phyloP scores from a whole-genome alignment of 2,888 invertebrate genomes.

The Ypsolopha scabrella region DNA sequence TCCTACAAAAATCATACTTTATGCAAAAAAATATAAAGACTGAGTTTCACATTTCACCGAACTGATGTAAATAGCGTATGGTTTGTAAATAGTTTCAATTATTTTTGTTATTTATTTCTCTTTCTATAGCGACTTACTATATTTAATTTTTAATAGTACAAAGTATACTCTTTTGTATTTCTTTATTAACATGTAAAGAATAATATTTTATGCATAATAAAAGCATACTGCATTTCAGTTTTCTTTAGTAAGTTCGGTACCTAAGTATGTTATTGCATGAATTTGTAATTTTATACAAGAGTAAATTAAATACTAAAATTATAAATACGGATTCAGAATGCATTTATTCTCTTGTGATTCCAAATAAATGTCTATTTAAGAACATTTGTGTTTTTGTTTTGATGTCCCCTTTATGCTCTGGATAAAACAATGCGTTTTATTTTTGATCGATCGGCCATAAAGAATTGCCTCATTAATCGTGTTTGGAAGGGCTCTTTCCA shows the following conservation, averaged over 20 bases:
- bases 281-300: neutral
- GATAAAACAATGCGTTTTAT: no score
- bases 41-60: conserved; percentile 15
- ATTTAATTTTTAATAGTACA: conserved; percentile 32
- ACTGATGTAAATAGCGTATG: conserved; percentile 21
- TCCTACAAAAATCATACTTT: no score
- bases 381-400: neutral
- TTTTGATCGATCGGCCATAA: no score
- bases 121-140: neutral
- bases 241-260: neutral
- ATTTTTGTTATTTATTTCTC: conserved; percentile 10
- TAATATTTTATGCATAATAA: neutral
- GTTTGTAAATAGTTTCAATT: conserved; percentile 16
- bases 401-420: neutral
- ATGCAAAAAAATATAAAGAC: conserved; percentile 16
- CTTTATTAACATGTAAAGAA: neutral
- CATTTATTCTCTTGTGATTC: conserved; percentile 4
- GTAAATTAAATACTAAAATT: neutral
- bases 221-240: conserved; percentile 13
- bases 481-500: no score
- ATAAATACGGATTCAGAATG: neutral
- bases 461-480: no score
- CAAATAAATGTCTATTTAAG: conserved; percentile 1
- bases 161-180: conserved; percentile 21
- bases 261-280: conserved; percentile 3